phyloP scores from a whole-genome alignment of 2,113 vertebrate genomes.

The Enhydra lutris region DNA sequence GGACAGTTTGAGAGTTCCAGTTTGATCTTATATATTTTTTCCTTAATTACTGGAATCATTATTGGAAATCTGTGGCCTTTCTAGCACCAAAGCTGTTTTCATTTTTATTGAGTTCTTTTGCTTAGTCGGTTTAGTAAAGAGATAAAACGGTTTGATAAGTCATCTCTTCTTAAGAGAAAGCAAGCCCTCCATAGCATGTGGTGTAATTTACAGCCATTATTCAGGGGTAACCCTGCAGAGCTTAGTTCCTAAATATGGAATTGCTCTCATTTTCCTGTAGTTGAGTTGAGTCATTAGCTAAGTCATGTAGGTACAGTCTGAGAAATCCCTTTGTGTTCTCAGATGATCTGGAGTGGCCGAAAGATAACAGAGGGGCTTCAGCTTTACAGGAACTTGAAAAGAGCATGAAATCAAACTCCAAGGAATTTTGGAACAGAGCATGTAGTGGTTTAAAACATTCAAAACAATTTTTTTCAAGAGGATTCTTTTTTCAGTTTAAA shows the following conservation, averaged over 20 bases:
- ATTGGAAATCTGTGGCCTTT: not conserved
- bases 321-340: constrained; percentile 8
- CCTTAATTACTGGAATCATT: not conserved
- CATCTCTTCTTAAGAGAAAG: constrained; percentile 51
- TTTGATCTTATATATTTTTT: not conserved
- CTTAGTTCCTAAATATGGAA: constrained; percentile 23
- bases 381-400: not conserved
- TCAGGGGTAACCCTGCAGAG: constrained; percentile 12
- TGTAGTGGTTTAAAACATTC: not conserved
- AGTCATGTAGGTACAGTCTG: not conserved
- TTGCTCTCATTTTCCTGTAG: constrained; percentile 36
- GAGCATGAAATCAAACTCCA: not conserved
- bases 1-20: not conserved
- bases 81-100: constrained; percentile 37
- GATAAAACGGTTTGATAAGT: constrained; percentile 61
- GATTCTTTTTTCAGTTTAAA: not conserved
- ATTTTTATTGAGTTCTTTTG: constrained; percentile 24
- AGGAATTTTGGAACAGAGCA: not conserved
- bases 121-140: constrained; percentile 44
- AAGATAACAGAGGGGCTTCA: not conserved
- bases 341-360: not conserved
- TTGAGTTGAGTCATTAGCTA: constrained; percentile 36
- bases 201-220: constrained; percentile 64
- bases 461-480: not conserved
- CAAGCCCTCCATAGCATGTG: constrained; percentile 42